phyloP scores from a whole-genome alignment of 1,140 invertebrate genomes.

The Calliopsis andreniformis region DNA sequence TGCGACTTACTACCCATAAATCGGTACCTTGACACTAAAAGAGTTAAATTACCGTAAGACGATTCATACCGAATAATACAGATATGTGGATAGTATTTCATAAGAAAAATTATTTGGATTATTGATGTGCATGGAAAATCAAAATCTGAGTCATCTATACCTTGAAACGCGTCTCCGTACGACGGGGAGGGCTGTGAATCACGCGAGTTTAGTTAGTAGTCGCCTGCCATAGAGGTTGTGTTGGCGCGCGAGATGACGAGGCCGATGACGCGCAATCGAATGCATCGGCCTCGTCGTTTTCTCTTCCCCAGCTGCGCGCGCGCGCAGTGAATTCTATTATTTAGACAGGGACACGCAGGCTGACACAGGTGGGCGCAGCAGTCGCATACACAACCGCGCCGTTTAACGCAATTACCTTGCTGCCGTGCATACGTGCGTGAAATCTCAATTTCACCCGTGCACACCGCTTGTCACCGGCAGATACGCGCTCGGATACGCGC shows the following conservation, averaged over 20 bases:
- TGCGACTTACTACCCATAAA: too few species aligned
- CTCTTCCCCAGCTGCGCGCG: conserved; percentile 19
- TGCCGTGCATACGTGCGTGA: conserved; percentile 66
- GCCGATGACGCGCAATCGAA: conserved; percentile 39
- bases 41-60: too few species aligned
- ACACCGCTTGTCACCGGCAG: conserved; percentile 28
- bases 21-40: too few species aligned
- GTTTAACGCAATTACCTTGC: conserved; percentile 71
- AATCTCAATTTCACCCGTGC: conserved; percentile 60
- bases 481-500: neutral
- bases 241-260: conserved; percentile 59
- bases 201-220: conserved; percentile 48
- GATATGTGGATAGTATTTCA: too few species aligned
- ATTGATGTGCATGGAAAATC: too few species aligned
- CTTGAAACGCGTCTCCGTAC: too few species aligned
- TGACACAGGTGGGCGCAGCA: conserved; percentile 60
- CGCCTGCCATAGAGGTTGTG: conserved; percentile 47
- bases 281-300: conserved; percentile 25
- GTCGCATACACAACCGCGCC: conserved; percentile 66
- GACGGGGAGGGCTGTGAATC: conserved; percentile 50
- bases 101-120: too few species aligned
- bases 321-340: conserved; percentile 62
- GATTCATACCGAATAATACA: too few species aligned
- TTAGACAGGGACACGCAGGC: conserved; percentile 43
- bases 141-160: too few species aligned